Evolutionary conservation across 64 coral and sea anemone species (phyloP).

Genomic region (Actinia equina): DNA sequence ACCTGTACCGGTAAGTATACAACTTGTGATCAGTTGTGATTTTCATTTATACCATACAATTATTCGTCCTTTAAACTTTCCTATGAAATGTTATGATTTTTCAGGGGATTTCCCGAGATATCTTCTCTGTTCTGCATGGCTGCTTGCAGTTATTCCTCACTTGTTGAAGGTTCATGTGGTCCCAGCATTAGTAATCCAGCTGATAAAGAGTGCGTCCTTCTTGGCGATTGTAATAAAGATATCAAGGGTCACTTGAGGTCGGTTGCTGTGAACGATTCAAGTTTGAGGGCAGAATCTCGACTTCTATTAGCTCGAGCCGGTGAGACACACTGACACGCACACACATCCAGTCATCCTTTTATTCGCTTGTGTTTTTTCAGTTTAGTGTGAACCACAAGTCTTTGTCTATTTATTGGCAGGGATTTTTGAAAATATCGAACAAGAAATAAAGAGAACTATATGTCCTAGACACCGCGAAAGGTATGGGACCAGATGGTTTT

Average conservation of each 20-base stretch:
- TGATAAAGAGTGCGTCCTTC: background rate
- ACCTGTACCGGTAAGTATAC: background rate
- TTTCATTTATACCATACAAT: background rate
- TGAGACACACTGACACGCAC: background rate
- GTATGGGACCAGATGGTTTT: slow-evolving; percentile 8
- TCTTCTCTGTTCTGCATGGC: background rate
- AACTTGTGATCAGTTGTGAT: background rate
- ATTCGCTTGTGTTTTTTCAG: too few relatives aligned
- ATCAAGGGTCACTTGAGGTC: slow-evolving; percentile 13
- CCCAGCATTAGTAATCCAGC: background rate
- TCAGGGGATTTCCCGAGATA: background rate
- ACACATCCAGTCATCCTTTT: too few relatives aligned
- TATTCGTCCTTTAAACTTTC: background rate
- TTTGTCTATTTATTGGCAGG: background rate
- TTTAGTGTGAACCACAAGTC: too few relatives aligned
- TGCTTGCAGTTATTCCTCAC: background rate
- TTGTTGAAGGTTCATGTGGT: slow-evolving; percentile 2
- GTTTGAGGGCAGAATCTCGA: slow-evolving; percentile 16
- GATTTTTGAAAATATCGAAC: slow-evolving; percentile 3
- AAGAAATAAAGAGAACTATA: background rate
- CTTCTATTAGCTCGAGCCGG: slow-evolving; percentile 28
- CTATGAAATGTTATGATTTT: background rate
- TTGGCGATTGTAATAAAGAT: slow-evolving; percentile 18
- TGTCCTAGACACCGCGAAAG: background rate
- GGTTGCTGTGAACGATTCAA: background rate